Percentiles rank a stretch among this genome's conserved stretches.
Conservation (phyloP, 2,797 vertebrate genomes). For the Denticeps clupeoides region DNA sequence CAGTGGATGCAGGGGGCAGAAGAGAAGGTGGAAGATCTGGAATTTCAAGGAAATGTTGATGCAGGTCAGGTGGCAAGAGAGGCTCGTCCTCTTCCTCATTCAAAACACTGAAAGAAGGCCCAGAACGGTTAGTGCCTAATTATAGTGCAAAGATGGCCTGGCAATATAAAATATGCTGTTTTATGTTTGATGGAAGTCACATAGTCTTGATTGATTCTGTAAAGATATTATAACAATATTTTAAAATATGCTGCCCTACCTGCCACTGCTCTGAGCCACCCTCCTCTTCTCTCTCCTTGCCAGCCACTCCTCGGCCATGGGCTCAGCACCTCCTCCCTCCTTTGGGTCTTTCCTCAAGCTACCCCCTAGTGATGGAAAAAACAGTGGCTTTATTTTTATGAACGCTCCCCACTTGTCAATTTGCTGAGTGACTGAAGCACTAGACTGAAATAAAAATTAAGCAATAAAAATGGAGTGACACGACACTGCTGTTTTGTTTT, state of each 20-base stretch:
- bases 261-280: constrained; percentile 49
- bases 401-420: no score
- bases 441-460: no score
- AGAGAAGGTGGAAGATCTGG: constrained; percentile 84
- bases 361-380: no score
- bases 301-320: constrained; percentile 78
- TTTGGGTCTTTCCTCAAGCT: constrained; percentile 52
- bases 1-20: constrained; percentile 63
- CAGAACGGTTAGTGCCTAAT: no score
- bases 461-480: no score
- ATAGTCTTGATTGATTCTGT: no score
- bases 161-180: neutral
- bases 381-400: no score
- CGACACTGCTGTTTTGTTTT: no score
- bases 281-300: constrained; percentile 68
- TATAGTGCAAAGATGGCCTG: no score
- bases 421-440: no score
- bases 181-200: no score
- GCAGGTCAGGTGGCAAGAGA: constrained; percentile 55
- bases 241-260: constrained; percentile 31
- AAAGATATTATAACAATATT: no score
- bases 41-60: constrained; percentile 68
- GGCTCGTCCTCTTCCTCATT: constrained; percentile 35
- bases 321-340: constrained; percentile 35
- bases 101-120: constrained; percentile 37